These are phyloP conservation scores for Bothrops jararaca DNA, from an alignment of 2,113 vertebrate genomes.

Conservation along the genomic window DNA sequence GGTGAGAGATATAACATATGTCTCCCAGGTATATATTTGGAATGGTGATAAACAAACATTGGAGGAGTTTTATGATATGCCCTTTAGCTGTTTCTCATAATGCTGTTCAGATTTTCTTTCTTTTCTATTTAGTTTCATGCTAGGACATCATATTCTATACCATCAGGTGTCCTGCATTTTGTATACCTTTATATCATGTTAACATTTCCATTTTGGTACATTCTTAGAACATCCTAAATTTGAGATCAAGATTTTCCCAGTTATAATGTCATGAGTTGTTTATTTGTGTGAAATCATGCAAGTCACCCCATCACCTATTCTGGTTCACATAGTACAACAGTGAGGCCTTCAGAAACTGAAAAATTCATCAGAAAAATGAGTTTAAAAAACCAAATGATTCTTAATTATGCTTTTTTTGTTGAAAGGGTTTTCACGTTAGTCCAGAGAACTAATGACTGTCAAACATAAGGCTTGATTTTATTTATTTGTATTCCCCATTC, in stretches of 20 bases:
- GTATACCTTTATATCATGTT: conserved; percentile 66
- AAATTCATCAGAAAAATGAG: conserved; percentile 7
- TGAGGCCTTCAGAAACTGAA: conserved; percentile 18
- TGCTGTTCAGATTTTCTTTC: conserved; percentile 64
- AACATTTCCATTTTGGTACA: conserved; percentile 70
- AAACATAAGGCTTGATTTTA: neutral
- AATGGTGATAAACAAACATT: conserved; percentile 34
- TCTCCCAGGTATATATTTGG: neutral
- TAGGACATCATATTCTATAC: conserved; percentile 63
- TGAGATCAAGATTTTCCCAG: conserved; percentile 56
- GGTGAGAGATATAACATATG: conserved; percentile 7
- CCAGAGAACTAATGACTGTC: neutral
- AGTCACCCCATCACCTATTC: conserved; percentile 20
- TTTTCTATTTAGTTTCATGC: conserved; percentile 65
- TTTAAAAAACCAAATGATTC: conserved; percentile 5
- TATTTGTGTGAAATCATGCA: conserved; percentile 35
- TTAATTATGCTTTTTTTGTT: neutral
- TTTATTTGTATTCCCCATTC: neutral
- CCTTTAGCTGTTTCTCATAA: conserved; percentile 29
- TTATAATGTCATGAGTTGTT: conserved; percentile 34
- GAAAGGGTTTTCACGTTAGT: neutral
- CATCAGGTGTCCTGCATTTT: conserved; percentile 67
- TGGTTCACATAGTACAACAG: neutral
- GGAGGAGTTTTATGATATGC: neutral
- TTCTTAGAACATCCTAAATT: conserved; percentile 63